Base-by-base conservation (phyloP, 1,140 invertebrate species). In the Drosophila kanapiae region DNA sequence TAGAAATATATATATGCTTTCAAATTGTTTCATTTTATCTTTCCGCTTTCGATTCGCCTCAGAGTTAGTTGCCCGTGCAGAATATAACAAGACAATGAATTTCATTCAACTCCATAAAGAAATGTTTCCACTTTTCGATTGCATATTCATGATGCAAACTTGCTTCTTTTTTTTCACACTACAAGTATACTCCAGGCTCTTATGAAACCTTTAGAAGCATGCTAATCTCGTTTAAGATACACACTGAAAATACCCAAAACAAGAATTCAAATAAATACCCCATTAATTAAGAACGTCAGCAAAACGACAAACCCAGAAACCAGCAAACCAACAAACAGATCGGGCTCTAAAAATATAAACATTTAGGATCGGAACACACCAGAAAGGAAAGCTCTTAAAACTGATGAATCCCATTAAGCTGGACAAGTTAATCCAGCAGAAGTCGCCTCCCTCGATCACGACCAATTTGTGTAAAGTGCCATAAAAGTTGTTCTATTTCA, bases 101-200 rank as follows among this genome's bases (percentile, higher is more conserved):
- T 72, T 72, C 70, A 60, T 72, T 72, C 70, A 72, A 51, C 67
- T 51, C 69, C 31, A 72, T 72, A 72, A 72, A 72, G 70, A 74
- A 74, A 74, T 74, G 70, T 74, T 72, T 48, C 70, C 58, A 23
- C 68, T 35, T 60, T 42, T 60, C 23, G 53, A 60, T 51, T 72
- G 70, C 68, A 74, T 74, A 74, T 74, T 74, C 68, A 72, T 74
- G 68, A 72, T 72, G 54, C 37, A 43, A 72, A 72, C 68, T 51
- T 60, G 70, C 67, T 60, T 56, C 35, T 54, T 31, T 60, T 68
- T 47, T 47, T 45, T 62, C 48, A 54, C 40, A 54, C 48, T 45
- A 31, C 13, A 31, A 31, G 3, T 14, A 48, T 23, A 49, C 47
- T 49, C 63, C n/a, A 16, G 11, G 4, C 11, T 71, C 45, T 72